Evolutionary conservation across 2,797 vertebrate species (phyloP), one percentile per base, ranked within the genome.

Genomic region (Alca torda): DNA sequence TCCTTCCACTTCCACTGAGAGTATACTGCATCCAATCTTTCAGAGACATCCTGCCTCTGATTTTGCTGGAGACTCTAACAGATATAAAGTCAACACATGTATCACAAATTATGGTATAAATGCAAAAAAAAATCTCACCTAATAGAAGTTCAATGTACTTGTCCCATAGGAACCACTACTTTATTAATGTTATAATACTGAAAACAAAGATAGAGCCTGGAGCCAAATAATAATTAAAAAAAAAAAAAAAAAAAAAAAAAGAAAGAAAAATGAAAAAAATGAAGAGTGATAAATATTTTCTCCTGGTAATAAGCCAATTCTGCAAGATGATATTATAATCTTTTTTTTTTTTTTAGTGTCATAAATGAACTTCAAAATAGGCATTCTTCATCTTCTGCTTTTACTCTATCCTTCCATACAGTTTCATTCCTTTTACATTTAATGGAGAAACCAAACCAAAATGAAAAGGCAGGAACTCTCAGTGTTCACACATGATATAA

Each of bases 231-330:
- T 6, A 72, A 14, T 23, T 24, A 2, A 25, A 28, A 31, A 21
- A 31, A 25, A 18, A 48, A 37, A 37, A 54, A 4, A 14, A 46
- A 9, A 4, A 30, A 5, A 1, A 11, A 31, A 5, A 10, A 23
- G 8, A 4, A n/a, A 5, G 1, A 11, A 31, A 5, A 10, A 23
- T 7, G 0, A 48, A 37, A 37, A 54, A 4, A 14, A 41, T 4
- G 1, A 53, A 61, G 5, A 23, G 0, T 9, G 3, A 76, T 12
- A 82, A 81, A 41, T 73, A 25, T 65, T 85, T 67, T 63, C 3
- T 69, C 5, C 33, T 46, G 4, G 4, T 53, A 93, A 41, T 45
- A 81, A 59, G 1, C 14, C 28, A 51, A 16, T 81, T 69, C 33
- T 77, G 19, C 3, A 73, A 57, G 41, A 48, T 33, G 3, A 4